Percentiles rank a stretch among this genome's conserved stretches.
phyloP scores from a whole-genome alignment of 2,797 vertebrate species.

The Chelidonichthys spinosus region DNA sequence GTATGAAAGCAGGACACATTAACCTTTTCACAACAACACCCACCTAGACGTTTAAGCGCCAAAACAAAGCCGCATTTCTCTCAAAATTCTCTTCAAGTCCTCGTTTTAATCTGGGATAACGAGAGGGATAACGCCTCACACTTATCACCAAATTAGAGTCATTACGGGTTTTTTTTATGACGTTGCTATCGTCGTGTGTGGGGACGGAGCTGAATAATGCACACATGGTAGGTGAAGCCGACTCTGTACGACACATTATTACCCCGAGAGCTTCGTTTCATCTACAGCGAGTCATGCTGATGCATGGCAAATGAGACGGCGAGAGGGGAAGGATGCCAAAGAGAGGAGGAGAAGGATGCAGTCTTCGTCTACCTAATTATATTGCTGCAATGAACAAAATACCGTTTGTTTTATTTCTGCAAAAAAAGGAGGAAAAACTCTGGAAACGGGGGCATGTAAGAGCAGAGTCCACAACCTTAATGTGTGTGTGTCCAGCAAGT shows the following conservation, averaged over 20 bases:
- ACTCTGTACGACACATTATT: conserved; percentile 57
- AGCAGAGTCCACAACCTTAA: not conserved
- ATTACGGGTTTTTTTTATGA: conserved; percentile 27
- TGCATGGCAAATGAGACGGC: conserved; percentile 64
- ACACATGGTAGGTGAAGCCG: conserved; percentile 46
- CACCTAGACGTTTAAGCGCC: conserved; percentile 13
- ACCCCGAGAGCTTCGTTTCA: conserved; percentile 61
- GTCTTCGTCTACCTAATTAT: conserved; percentile 53
- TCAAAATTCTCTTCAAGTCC: conserved; percentile 40
- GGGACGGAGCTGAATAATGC: conserved; percentile 35
- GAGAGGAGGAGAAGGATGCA: conserved; percentile 33
- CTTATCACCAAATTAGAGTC: conserved; percentile 42
- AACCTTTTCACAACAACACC: conserved; percentile 30
- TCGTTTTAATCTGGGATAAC: conserved; percentile 20
- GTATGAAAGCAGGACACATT: conserved; percentile 32
- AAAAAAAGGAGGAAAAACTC: conserved; percentile 9
- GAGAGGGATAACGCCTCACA: conserved; percentile 21
- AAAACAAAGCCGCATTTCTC: conserved; percentile 11
- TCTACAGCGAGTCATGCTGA: conserved; percentile 54
- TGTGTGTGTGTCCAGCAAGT: not conserved
- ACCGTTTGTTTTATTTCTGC: conserved; percentile 27
- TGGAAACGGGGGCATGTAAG: conserved; percentile 24
- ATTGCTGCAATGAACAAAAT: conserved; percentile 45
- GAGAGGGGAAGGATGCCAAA: conserved; percentile 41
- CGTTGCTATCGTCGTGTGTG: conserved; percentile 24